Percentiles rank a stretch among this genome's conserved stretches.
These are phyloP conservation scores for Ypsolopha sequella DNA, from an alignment of 2,888 invertebrate genomes.

Conservation along the genomic window DNA sequence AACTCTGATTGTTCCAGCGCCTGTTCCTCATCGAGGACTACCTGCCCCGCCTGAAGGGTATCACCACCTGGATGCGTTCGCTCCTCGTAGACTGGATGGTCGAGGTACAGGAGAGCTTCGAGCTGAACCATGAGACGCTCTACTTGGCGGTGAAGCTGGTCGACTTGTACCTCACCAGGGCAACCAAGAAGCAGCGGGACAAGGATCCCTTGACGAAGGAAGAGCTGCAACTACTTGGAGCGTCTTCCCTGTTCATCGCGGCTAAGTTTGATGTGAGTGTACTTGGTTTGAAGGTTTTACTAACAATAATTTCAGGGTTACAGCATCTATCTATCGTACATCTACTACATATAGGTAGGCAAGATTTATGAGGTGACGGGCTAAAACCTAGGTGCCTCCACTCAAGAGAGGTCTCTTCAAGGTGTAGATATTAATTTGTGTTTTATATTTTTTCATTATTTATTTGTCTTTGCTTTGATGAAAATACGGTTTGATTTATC, in stretches of 20 bases:
- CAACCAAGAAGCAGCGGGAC: constrained; percentile 32
- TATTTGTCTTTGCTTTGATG: no score
- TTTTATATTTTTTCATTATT: no score
- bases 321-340: no score
- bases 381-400: no score
- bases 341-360: no score
- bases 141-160: constrained; percentile 97
- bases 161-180: constrained; percentile 81
- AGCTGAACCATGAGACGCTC: constrained; percentile 97
- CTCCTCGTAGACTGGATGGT: constrained; percentile 99
- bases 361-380: no score
- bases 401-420: no score
- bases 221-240: constrained; percentile 91
- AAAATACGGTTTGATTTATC: no score
- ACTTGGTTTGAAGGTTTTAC: constrained; percentile 13
- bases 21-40: constrained; percentile 85
- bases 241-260: constrained; percentile 92
- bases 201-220: constrained; percentile 79
- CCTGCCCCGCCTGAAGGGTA: constrained; percentile 80
- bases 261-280: constrained; percentile 97
- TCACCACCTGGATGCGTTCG: constrained; percentile 91
- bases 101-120: constrained; percentile 97
- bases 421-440: no score
- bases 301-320: no score
- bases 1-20: constrained; percentile 35